Evolutionary conservation across 2,888 invertebrate species (phyloP).

Genomic region (Nebria salina): DNA sequence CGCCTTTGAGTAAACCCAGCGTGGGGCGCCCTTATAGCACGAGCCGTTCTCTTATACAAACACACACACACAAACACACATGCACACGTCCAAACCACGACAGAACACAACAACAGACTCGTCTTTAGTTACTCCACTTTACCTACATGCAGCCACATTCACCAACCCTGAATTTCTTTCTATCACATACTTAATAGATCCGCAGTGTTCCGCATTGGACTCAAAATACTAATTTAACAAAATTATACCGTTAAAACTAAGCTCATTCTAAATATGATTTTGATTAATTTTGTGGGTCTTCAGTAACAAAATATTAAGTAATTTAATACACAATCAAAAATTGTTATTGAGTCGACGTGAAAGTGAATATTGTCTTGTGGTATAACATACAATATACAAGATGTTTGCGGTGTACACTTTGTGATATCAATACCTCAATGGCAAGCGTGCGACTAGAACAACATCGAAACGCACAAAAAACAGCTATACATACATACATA

Average conservation of each 20-base stretch:
- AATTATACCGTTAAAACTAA: too few species aligned
- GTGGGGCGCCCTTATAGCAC: conserved; percentile 15
- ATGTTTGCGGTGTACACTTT: conserved; percentile 27
- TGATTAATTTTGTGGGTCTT: conserved; percentile 4
- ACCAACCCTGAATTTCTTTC: background rate
- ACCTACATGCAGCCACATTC: background rate
- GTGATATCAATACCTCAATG: conserved; percentile 29
- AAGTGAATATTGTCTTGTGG: conserved; percentile 3
- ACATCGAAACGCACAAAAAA: conserved; percentile 28
- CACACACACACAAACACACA: conserved; percentile 6
- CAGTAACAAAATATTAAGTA: conserved; percentile 17
- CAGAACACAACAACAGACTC: background rate
- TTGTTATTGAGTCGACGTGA: background rate
- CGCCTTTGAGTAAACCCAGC: conserved; percentile 23
- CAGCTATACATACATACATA: background rate
- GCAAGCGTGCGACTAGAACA: conserved; percentile 40
- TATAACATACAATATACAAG: background rate
- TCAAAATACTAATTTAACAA: too few species aligned
- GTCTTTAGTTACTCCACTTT: background rate
- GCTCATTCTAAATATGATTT: background rate
- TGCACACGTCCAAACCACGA: conserved; percentile 12
- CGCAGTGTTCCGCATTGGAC: background rate
- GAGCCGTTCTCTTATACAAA: conserved; percentile 11
- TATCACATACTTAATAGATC: background rate
- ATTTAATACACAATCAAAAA: conserved; percentile 7